phyloP scores from a whole-genome alignment of 2,888 invertebrate genomes.

The Mactromeris polynyma region DNA sequence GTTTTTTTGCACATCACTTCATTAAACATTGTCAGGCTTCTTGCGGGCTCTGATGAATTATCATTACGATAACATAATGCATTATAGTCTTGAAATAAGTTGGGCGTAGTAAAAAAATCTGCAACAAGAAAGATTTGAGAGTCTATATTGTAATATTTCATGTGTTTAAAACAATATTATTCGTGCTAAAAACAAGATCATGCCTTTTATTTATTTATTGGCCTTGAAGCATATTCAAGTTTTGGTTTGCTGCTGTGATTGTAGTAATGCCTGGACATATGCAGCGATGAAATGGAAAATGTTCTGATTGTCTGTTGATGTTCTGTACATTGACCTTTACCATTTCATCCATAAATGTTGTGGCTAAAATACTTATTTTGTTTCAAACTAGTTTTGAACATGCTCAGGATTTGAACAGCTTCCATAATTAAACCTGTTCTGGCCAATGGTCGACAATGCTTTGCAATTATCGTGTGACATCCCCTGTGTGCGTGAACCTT shows the following conservation, averaged over 20 bases:
- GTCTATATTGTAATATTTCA: too few relatives aligned
- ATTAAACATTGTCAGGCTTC: constrained; percentile 3
- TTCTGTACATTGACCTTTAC: background rate
- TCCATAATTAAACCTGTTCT: too few relatives aligned
- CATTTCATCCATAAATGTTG: background rate
- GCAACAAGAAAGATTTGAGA: too few relatives aligned
- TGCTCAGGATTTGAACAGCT: background rate
- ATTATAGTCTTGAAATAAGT: background rate
- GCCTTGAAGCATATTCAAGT: background rate
- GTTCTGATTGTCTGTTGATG: background rate
- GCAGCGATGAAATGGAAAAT: background rate
- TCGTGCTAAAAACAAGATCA: too few relatives aligned
- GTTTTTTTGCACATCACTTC: constrained; percentile 4
- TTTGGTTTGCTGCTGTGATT: background rate
- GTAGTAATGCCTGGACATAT: background rate
- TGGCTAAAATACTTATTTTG: background rate
- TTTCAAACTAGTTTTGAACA: background rate
- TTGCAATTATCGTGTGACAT: too few relatives aligned
- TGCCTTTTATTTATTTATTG: background rate
- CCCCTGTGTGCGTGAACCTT: too few relatives aligned
- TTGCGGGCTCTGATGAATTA: background rate
- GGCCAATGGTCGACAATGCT: too few relatives aligned
- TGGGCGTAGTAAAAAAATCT: too few relatives aligned
- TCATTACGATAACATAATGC: background rate
- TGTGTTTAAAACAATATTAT: too few relatives aligned